Evolutionary conservation across 2,888 invertebrate genomes (phyloP).

Genomic region (Euzetes globulus): DNA sequence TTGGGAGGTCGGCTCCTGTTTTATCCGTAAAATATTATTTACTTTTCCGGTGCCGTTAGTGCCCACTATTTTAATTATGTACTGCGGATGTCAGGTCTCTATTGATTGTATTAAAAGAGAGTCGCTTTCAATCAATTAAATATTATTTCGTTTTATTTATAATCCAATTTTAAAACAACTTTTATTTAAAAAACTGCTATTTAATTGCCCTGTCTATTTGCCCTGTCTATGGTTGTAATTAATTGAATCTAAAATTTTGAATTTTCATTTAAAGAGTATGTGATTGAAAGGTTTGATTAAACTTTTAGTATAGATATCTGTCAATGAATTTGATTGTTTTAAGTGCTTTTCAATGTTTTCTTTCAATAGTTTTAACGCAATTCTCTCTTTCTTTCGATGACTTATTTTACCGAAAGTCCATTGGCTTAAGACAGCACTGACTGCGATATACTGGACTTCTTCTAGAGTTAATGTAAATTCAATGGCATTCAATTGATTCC

Average conservation of each 20-base stretch:
- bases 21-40: slow-evolving; percentile 56
- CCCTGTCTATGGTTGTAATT: no score
- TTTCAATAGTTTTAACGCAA: background rate
- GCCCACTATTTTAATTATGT: slow-evolving; percentile 50
- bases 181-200: no score
- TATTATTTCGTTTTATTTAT: no score
- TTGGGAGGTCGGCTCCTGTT: slow-evolving; percentile 63
- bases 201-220: no score
- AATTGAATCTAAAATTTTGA: background rate
- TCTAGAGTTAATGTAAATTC: background rate
- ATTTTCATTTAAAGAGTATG: background rate
- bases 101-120: slow-evolving; percentile 37
- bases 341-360: background rate
- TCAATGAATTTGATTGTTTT: background rate
- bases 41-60: slow-evolving; percentile 41
- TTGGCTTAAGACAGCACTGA: slow-evolving; percentile 6
- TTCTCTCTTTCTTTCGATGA: background rate
- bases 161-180: no score
- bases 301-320: background rate
- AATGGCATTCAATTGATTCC: background rate
- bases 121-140: background rate
- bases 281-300: slow-evolving; percentile 25
- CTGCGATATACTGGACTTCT: background rate
- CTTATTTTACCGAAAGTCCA: background rate
- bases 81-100: slow-evolving; percentile 56